phyloP scores from a whole-genome alignment of 2,888 invertebrate species.

The Nomada ferruginata region DNA sequence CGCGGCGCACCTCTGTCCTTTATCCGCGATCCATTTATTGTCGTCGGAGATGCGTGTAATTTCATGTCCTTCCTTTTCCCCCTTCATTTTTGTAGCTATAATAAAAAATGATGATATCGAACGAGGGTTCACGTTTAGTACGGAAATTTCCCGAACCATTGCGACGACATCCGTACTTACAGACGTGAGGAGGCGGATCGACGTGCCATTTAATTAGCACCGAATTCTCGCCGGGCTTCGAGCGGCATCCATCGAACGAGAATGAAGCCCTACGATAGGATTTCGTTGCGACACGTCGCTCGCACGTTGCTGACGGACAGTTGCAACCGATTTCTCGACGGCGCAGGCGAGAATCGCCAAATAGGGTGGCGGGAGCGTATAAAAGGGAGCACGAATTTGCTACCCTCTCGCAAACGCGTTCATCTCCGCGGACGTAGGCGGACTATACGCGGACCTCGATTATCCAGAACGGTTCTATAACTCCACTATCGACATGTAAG shows the following conservation, averaged over 20 bases:
- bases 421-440: slow-evolving; percentile 10
- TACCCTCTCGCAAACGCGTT: slow-evolving; percentile 40
- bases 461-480: background rate
- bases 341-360: slow-evolving; percentile 5
- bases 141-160: slow-evolving; percentile 21
- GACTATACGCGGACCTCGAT: background rate
- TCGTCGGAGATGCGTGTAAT: slow-evolving; percentile 73
- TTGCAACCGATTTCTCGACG: background rate
- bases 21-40: slow-evolving; percentile 72
- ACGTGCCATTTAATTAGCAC: slow-evolving; percentile 33
- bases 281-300: slow-evolving; percentile 13
- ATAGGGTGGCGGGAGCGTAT: slow-evolving; percentile 55
- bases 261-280: slow-evolving; percentile 28
- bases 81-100: slow-evolving; percentile 76
- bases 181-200: background rate
- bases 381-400: slow-evolving; percentile 47
- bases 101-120: slow-evolving; percentile 46
- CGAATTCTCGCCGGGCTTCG: slow-evolving; percentile 24
- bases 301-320: background rate
- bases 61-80: slow-evolving; percentile 37
- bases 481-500: slow-evolving; percentile 19
- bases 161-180: background rate
- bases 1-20: slow-evolving; percentile 77
- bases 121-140: background rate
- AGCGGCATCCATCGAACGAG: background rate